These are phyloP conservation scores for Indicator maculatus DNA, from an alignment of 2,113 vertebrate species.

Conservation along the genomic window DNA sequence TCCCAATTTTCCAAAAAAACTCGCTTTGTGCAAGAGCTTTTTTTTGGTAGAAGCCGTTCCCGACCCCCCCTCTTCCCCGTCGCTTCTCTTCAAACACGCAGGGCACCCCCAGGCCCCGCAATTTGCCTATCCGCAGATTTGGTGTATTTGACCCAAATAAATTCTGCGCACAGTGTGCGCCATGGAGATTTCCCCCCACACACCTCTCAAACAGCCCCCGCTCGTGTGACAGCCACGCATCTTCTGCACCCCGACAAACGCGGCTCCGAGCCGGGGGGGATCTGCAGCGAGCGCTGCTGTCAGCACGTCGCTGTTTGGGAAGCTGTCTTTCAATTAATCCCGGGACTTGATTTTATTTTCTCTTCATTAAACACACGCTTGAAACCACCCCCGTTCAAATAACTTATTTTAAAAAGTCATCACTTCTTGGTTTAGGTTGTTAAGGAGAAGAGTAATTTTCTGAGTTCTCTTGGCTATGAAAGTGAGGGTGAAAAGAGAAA, in stretches of 20 bases:
- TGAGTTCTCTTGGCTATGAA: constrained; percentile 13
- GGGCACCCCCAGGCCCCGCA: not conserved
- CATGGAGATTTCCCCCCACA: not conserved
- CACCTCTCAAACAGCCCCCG: not conserved
- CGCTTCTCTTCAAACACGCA: no score
- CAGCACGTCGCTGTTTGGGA: not conserved
- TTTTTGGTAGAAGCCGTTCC: not conserved
- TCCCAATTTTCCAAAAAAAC: not conserved
- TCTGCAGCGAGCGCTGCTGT: fast-evolving
- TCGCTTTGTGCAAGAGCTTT: not conserved
- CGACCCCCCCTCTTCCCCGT: not conserved
- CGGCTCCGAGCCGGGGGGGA: not conserved
- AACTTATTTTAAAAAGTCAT: not conserved
- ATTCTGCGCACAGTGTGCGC: not conserved
- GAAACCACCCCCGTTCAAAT: not conserved
- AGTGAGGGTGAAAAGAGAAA: not conserved
- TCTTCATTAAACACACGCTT: not conserved
- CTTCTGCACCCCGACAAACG: fast-evolving
- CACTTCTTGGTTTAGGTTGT: not conserved
- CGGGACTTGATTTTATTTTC: not conserved
- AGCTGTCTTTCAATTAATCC: not conserved
- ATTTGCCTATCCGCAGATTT: fast-evolving
- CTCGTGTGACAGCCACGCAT: not conserved
- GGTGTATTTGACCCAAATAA: not conserved
- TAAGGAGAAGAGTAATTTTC: not conserved